Conservation (phyloP, 2,113 vertebrate species). For the Corvus moneduloides region DNA sequence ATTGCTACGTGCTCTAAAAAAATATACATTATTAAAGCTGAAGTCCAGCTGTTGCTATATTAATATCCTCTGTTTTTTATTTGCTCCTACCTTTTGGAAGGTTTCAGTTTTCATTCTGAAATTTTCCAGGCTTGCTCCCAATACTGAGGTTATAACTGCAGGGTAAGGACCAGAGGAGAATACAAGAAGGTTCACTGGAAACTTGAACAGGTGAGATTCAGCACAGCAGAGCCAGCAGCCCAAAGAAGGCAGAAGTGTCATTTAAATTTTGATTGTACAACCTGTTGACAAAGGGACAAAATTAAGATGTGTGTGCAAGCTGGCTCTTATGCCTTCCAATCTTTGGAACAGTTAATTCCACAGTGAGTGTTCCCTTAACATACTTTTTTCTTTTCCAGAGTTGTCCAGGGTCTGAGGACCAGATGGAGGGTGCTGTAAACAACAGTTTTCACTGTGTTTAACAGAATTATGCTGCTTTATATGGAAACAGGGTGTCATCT, state of each 20-base stretch:
- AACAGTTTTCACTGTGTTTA: not conserved
- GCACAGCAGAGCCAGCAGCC: constrained; percentile 30
- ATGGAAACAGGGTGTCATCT: not conserved
- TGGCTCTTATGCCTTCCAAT: not conserved
- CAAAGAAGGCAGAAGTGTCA: not conserved
- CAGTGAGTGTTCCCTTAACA: not conserved
- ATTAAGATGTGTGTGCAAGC: not conserved
- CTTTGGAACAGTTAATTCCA: not conserved
- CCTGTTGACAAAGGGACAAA: constrained; percentile 32
- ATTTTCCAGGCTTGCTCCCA: constrained; percentile 67
- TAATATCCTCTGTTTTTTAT: constrained; percentile 67
- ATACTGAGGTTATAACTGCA: constrained; percentile 29
- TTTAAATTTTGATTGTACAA: constrained; percentile 2
- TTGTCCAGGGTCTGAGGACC: not conserved
- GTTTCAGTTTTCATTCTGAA: constrained; percentile 62
- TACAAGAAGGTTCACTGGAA: constrained; percentile 45
- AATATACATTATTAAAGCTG: constrained; percentile 45
- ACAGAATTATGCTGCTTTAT: not conserved
- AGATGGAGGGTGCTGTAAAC: not conserved
- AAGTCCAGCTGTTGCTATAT: constrained; percentile 62
- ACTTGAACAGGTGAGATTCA: constrained; percentile 59
- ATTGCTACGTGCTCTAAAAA: constrained; percentile 11
- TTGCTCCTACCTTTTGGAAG: constrained; percentile 64
- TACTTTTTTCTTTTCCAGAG: not conserved
- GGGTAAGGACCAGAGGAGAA: constrained; percentile 24